These are phyloP conservation scores for Sylvia borin DNA, from an alignment of 2,797 vertebrate species.

Conservation along the genomic window DNA sequence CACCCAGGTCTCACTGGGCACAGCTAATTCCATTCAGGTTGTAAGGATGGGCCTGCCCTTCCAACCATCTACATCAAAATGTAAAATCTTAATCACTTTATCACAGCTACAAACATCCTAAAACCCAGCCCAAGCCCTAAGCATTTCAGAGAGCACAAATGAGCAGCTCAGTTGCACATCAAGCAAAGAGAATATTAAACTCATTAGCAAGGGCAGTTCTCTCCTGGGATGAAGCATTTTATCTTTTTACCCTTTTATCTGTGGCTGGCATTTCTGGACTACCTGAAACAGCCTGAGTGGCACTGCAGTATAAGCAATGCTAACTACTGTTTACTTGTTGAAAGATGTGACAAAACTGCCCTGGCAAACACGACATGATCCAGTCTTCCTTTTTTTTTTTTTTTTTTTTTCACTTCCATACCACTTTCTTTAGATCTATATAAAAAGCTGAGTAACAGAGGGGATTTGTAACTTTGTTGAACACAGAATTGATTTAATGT, in stretches of 20 bases:
- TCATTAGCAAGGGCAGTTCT: background rate
- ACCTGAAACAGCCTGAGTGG: background rate
- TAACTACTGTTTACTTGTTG: background rate
- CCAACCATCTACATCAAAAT: background rate
- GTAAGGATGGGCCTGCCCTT: background rate
- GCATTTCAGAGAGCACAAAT: background rate
- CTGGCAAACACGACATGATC: background rate
- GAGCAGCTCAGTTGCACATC: background rate
- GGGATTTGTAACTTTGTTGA: background rate
- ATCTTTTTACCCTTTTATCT: background rate
- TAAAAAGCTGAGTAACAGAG: background rate
- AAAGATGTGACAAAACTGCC: background rate
- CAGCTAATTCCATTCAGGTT: background rate
- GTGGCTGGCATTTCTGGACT: background rate
- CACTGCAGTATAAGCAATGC: background rate
- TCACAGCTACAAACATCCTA: background rate
- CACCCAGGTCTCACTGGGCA: background rate
- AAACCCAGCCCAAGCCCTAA: background rate
- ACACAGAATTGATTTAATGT: background rate
- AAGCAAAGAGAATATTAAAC: background rate
- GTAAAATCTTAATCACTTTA: background rate
- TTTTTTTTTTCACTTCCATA: background rate
- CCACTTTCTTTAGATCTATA: background rate
- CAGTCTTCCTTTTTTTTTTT: no score
- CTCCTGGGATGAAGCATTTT: background rate